Evolutionary conservation across 2,113 vertebrate species (phyloP).

Genomic region (Genyomyrus donnyi): DNA sequence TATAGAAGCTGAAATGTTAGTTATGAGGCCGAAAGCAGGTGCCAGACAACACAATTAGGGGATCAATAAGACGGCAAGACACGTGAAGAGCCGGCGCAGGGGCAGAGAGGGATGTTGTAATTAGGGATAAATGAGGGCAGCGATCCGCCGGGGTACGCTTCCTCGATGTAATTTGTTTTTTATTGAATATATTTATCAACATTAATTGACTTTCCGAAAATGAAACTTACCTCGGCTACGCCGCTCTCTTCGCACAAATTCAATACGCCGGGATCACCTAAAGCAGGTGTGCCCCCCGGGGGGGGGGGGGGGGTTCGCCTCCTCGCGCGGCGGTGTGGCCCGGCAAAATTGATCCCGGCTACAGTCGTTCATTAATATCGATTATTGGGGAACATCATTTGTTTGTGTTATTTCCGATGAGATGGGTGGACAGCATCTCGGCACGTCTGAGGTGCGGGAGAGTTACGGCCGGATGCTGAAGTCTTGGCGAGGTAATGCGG

Average conservation of each 20-base stretch:
- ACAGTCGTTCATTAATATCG: constrained; percentile 32
- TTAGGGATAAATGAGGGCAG: constrained; percentile 40
- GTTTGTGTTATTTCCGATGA: constrained; percentile 36
- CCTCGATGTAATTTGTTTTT: constrained; percentile 43
- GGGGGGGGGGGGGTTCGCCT: constrained; percentile 18
- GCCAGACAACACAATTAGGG: constrained; percentile 40
- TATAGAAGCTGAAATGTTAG: constrained; percentile 25
- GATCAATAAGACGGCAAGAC: constrained; percentile 32
- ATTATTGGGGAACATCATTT: constrained; percentile 41
- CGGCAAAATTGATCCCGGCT: constrained; percentile 30
- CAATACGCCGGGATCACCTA: constrained; percentile 20
- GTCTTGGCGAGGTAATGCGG: background rate
- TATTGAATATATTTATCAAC: constrained; percentile 52
- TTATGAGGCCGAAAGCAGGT: constrained; percentile 28
- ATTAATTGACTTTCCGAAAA: constrained; percentile 43
- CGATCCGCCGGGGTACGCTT: constrained; percentile 32
- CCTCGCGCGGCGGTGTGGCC: background rate
- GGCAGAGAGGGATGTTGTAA: constrained; percentile 34
- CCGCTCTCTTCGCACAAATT: constrained; percentile 24
- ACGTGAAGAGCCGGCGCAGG: background rate
- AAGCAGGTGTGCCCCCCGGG: constrained; percentile 33
- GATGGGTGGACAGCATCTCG: background rate
- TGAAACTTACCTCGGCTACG: constrained; percentile 33
- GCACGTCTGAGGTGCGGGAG: background rate
- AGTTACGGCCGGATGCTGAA: background rate